A percentile compares a stretch with the other conserved stretches of the same genome.
These are phyloP conservation scores for Phrynocephalus guinanensis DNA, from an alignment of 2,797 vertebrate species.

Conservation along the genomic window DNA sequence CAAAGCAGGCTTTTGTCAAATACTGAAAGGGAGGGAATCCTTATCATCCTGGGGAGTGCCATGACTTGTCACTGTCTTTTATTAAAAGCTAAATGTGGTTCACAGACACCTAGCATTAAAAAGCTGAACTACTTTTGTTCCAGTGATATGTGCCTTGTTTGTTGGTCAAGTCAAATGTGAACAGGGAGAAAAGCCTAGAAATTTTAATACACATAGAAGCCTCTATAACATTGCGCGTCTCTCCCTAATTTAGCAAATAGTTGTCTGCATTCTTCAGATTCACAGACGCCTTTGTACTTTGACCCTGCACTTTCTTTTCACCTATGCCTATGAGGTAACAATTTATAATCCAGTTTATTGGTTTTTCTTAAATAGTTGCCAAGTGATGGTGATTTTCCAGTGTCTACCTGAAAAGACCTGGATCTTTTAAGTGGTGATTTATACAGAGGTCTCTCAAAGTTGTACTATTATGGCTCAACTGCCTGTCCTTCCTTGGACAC, in stretches of 20 bases:
- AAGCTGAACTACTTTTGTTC: not conserved
- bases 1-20: not conserved
- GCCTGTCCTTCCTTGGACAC: slow-evolving; percentile 36
- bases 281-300: not conserved
- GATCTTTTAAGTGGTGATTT: slow-evolving; percentile 50
- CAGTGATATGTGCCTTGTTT: slow-evolving; percentile 8
- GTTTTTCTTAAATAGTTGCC: slow-evolving; percentile 19
- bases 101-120: slow-evolving; percentile 2
- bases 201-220: slow-evolving; percentile 39
- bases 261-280: slow-evolving; percentile 32
- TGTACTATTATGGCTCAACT: slow-evolving; percentile 47
- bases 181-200: slow-evolving; percentile 22
- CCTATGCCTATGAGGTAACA: slow-evolving; percentile 23
- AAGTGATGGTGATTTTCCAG: slow-evolving; percentile 26
- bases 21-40: not conserved
- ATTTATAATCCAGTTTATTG: not conserved
- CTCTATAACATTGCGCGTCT: slow-evolving; percentile 28
- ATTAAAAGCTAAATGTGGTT: not conserved
- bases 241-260: slow-evolving; percentile 27
- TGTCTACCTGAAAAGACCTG: slow-evolving; percentile 36
- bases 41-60: not conserved
- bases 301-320: slow-evolving; percentile 37
- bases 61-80: not conserved
- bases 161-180: not conserved
- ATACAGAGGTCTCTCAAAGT: slow-evolving; percentile 60